A percentile compares a stretch with the other conserved stretches of the same genome.
Conservation (phyloP, 2,888 invertebrate genomes). For the Eristalis tenax region DNA sequence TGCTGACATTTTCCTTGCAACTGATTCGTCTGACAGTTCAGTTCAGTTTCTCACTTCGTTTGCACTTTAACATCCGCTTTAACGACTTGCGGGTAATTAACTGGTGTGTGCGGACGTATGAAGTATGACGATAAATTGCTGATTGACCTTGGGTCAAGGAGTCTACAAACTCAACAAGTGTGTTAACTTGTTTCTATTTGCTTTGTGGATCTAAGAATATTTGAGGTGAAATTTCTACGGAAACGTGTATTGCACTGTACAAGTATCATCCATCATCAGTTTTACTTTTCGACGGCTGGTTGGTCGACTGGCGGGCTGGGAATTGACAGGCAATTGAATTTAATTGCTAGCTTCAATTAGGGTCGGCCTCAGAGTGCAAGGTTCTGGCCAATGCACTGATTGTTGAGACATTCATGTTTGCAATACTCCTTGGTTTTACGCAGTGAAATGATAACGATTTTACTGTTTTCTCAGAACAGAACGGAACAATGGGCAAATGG, state of each 20-base stretch:
- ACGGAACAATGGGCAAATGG: too few species aligned
- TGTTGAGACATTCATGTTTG: not conserved
- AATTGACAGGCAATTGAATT: not conserved
- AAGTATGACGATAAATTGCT: not conserved
- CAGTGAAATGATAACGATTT: not conserved
- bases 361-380: not conserved
- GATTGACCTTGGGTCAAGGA: not conserved
- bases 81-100: not conserved
- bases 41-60: not conserved
- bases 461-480: too few species aligned
- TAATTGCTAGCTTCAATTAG: not conserved
- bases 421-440: not conserved
- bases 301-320: not conserved
- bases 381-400: not conserved
- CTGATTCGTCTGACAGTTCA: not conserved
- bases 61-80: not conserved
- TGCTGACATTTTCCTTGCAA: conserved; percentile 24
- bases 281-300: not conserved
- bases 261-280: not conserved
- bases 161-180: not conserved
- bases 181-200: not conserved
- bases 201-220: not conserved
- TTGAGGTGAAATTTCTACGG: not conserved
- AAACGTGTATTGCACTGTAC: not conserved
- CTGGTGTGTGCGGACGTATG: not conserved